These are phyloP conservation scores for Hylomyscus alleni DNA, from an alignment of 2,797 vertebrate genomes.

Conservation along the genomic window DNA sequence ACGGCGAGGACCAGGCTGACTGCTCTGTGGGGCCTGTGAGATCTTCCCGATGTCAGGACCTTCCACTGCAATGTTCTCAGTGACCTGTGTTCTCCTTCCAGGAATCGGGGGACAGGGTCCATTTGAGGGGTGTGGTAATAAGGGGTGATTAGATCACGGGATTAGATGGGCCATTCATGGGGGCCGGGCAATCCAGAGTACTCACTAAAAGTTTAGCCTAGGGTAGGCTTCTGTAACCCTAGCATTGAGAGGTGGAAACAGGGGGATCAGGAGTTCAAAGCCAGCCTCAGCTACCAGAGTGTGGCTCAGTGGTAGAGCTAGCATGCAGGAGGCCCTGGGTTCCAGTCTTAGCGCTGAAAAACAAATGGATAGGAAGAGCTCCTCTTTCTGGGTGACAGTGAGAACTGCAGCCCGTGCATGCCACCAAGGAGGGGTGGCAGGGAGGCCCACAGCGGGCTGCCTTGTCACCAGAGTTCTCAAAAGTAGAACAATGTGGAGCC, in stretches of 20 bases:
- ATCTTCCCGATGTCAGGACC: too few relatives aligned
- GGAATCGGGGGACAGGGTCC: background rate
- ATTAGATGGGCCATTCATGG: fast-evolving
- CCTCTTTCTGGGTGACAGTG: fast-evolving
- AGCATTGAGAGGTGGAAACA: background rate
- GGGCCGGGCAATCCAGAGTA: background rate
- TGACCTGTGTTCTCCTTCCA: background rate
- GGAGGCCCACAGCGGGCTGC: background rate
- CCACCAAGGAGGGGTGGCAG: fast-evolving
- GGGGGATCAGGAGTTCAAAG: background rate
- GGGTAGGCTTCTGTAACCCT: background rate
- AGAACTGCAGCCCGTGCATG: background rate
- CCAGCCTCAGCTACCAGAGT: background rate
- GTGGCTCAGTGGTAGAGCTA: background rate
- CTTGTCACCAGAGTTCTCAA: fast-evolving
- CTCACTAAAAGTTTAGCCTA: background rate
- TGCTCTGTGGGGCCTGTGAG: background rate
- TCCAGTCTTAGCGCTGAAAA: background rate
- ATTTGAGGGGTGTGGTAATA: fast-evolving
- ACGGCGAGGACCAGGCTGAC: background rate
- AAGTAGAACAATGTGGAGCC: background rate
- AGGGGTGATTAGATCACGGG: background rate
- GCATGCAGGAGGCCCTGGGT: background rate
- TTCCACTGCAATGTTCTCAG: background rate
- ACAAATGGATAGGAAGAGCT: background rate